Evolutionary conservation across 37 sponge, comb jelly and placozoan species (phyloP), one percentile per base, ranked within the genome.

Genomic region (Cladorhizidae sp.): DNA sequence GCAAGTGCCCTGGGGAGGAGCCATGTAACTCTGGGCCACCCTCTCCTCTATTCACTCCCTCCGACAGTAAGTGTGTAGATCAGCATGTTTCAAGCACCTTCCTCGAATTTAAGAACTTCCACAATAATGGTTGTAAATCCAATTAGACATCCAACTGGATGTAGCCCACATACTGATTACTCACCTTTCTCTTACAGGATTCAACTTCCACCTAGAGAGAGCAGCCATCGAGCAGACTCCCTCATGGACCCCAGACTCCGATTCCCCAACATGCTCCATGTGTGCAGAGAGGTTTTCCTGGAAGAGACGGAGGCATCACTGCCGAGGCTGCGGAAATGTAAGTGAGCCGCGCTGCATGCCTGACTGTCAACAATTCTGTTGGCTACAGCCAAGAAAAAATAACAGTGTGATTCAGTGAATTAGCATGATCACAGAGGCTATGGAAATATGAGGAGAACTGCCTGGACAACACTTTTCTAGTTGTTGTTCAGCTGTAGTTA

Each of bases 281-380:
- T 92, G 92, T 51, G 18, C 64, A 43, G 81, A 80, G 55, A 69
- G 55, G 31, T 92, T 92, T 78, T 81, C 81, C 54, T 84, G 88
- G 80, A 81, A 38, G 70, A 80, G 57, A 28, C 64, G 92, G 42
- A 84, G 84, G 70, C 92, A 92, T 75, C 92, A 92, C 78, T 92
- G 92, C 78, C 79, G 88, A n/a, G 70, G 55, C 68, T 92, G 92
- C 70, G 92, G 92, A 67, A 73, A 92, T 67, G 92, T 87, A 17
- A 79, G 87, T 7, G 5, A 56, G 14, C 52, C n/a, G n/a, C n/a
- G n/a, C n/a, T n/a, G n/a, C n/a, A n/a, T n/a, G n/a, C n/a, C n/a
- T n/a, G n/a, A 43, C 2, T 67, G 37, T 41, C 7, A 38, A 59
- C 6, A 5, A 59, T 17, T 12, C 5, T 59, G 61, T 23, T 23